phyloP scores from a whole-genome alignment of 2,888 invertebrate species.

The Adela reaumurella region DNA sequence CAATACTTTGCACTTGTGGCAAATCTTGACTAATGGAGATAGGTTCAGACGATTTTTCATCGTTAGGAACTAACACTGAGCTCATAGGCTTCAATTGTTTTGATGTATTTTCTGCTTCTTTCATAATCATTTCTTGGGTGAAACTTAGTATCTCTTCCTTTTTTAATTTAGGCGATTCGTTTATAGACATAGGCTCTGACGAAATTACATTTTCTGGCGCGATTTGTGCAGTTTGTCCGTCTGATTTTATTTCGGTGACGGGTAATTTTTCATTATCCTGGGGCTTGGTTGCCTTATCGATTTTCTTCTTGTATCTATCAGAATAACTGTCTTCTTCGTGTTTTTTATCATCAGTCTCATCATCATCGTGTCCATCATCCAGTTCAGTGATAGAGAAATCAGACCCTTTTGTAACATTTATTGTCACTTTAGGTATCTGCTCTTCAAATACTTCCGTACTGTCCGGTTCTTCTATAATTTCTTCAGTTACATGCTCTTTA shows the following conservation, averaged over 20 bases:
- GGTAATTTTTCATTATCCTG: too few species aligned
- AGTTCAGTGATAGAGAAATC: slow-evolving; percentile 37
- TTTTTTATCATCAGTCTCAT: not conserved
- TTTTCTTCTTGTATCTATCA: not conserved
- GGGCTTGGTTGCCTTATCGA: too few species aligned
- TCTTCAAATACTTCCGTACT: slow-evolving; percentile 70
- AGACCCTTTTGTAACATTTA: slow-evolving; percentile 59
- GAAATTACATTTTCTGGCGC: too few species aligned
- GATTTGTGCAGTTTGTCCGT: too few species aligned
- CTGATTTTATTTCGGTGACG: too few species aligned
- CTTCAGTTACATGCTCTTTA: slow-evolving; percentile 79
- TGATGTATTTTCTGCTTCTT: not conserved
- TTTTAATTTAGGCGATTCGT: not conserved
- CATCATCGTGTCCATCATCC: slow-evolving; percentile 22
- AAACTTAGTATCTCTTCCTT: not conserved
- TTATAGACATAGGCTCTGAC: not conserved
- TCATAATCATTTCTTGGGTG: not conserved
- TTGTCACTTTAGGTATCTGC: slow-evolving; percentile 67
- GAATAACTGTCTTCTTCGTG: not conserved
- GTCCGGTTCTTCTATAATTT: slow-evolving; percentile 81
- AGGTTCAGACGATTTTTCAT: not conserved
- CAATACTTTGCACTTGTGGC: too few species aligned
- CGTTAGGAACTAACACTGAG: too few species aligned
- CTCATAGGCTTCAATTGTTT: not conserved
- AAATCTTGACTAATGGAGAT: too few species aligned